A percentile compares a stretch with the other conserved stretches of the same genome.
Evolutionary conservation across 2,888 invertebrate species (phyloP).

Genomic region (Lasioglossum calceatum): DNA sequence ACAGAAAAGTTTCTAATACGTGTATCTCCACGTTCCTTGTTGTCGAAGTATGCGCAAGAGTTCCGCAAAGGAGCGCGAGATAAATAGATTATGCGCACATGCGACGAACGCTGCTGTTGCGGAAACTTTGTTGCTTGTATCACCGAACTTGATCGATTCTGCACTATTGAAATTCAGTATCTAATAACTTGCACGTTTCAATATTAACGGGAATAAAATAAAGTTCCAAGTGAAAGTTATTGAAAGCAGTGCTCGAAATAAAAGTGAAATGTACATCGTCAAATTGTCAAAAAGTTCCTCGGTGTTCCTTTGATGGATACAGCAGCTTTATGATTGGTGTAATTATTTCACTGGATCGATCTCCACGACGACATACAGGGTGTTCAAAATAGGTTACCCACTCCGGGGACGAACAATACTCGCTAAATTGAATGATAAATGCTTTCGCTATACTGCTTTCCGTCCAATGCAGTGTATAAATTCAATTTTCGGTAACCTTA

Average conservation of each 20-base stretch:
- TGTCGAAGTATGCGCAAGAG: background rate
- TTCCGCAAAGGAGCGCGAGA: background rate
- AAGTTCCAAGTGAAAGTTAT: background rate
- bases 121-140: background rate
- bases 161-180: background rate
- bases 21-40: background rate
- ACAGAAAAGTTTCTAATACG: background rate
- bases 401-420: background rate
- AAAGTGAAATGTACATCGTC: background rate
- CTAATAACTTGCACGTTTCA: background rate
- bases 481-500: slow-evolving; percentile 4
- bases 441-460: background rate
- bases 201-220: background rate
- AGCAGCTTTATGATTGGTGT: slow-evolving; percentile 3
- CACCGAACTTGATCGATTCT: background rate
- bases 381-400: background rate
- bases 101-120: background rate
- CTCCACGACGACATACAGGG: slow-evolving; percentile 7
- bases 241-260: background rate
- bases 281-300: background rate
- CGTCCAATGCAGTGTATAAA: background rate
- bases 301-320: background rate
- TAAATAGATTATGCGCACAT: background rate
- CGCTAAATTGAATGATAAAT: slow-evolving; percentile 2
- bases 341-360: background rate